Conservation (phyloP, 2,113 vertebrate genomes). For the Bos javanicus region DNA sequence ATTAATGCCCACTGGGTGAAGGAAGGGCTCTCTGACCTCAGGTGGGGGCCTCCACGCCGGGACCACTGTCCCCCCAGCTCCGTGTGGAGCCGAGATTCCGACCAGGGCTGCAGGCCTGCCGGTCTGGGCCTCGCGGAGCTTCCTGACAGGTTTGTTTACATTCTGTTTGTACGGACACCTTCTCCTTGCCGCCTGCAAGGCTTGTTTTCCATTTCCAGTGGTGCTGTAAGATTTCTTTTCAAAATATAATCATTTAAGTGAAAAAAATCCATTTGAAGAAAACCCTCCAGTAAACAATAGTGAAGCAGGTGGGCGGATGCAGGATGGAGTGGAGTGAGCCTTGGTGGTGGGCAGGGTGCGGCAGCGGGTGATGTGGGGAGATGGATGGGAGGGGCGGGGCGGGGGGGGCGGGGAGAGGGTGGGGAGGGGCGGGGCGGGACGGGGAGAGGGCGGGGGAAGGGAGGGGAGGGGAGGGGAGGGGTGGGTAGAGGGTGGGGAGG, state of each 20-base stretch:
- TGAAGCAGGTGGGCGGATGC: not conserved
- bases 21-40: not conserved
- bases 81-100: not conserved
- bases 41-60: not conserved
- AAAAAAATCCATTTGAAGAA: slow-evolving; percentile 40
- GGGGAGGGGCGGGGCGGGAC: too few relatives aligned
- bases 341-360: not conserved
- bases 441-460: too few relatives aligned
- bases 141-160: not conserved
- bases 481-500: too few relatives aligned
- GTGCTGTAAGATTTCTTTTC: slow-evolving; percentile 49
- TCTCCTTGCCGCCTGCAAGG: not conserved
- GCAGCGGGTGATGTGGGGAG: fast-evolving
- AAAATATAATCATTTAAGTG: slow-evolving; percentile 67
- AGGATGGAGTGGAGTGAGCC: not conserved
- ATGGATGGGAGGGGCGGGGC: too few relatives aligned
- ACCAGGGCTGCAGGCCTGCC: not conserved
- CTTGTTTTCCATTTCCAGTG: slow-evolving; percentile 61
- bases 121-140: not conserved
- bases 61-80: not conserved
- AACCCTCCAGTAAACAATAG: slow-evolving; percentile 36
- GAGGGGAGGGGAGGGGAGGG: too few relatives aligned
- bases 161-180: not conserved
- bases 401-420: too few relatives aligned
- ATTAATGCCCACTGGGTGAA: not conserved